phyloP scores from a whole-genome alignment of 2,797 vertebrate species.

The Acanthurus tractus region DNA sequence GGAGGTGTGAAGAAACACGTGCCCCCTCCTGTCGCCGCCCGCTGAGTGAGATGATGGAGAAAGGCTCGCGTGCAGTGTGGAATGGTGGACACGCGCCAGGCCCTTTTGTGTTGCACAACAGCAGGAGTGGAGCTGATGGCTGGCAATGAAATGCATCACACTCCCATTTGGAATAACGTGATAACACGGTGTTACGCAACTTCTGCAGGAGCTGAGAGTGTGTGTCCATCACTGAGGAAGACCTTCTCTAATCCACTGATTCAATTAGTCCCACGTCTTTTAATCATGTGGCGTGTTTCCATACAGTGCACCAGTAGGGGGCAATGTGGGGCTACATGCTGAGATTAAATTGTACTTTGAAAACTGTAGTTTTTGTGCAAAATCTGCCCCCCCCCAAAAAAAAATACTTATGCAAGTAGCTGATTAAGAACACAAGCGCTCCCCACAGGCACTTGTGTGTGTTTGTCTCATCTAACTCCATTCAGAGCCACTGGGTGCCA shows the following conservation, averaged over 20 bases:
- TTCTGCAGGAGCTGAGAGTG: neutral
- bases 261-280: neutral
- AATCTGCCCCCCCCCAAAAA: neutral
- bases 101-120: slow-evolving; percentile 25
- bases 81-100: slow-evolving; percentile 62
- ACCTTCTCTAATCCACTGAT: fast-evolving
- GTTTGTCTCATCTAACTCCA: neutral
- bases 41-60: slow-evolving; percentile 28
- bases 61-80: slow-evolving; percentile 36
- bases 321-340: slow-evolving; percentile 37
- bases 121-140: slow-evolving; percentile 1
- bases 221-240: neutral
- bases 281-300: neutral
- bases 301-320: slow-evolving; percentile 49
- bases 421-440: neutral
- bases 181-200: neutral
- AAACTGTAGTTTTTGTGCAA: neutral
- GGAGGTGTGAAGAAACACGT: slow-evolving; percentile 79
- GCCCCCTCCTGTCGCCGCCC: slow-evolving; percentile 55
- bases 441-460: neutral
- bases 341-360: neutral
- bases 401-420: neutral
- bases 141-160: slow-evolving; percentile 6
- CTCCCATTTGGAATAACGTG: neutral
- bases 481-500: slow-evolving; percentile 11